A percentile compares a stretch with the other conserved stretches of the same genome.
Conservation (phyloP, 2,797 vertebrate species). For the Peromyscus attwateri region DNA sequence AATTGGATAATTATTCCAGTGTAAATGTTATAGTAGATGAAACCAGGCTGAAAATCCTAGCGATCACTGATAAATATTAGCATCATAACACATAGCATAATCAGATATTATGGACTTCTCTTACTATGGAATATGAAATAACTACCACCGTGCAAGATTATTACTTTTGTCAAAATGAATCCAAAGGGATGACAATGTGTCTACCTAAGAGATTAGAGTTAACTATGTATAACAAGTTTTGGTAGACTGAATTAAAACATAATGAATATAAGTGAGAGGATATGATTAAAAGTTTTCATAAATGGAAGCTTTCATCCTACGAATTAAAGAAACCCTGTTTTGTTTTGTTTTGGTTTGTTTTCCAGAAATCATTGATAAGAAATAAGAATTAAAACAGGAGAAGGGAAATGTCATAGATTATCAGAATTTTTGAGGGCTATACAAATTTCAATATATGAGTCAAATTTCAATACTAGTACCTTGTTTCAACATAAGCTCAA, state of each 20-base stretch:
- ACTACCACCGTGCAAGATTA: not conserved
- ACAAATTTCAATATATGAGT: not conserved
- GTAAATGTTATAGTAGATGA: not conserved
- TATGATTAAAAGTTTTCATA: not conserved
- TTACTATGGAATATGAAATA: not conserved
- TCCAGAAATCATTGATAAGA: not conserved
- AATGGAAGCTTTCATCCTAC: not conserved
- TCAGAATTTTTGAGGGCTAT: not conserved
- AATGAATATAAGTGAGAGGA: not conserved
- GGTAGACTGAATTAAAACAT: not conserved
- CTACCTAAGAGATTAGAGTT: not conserved
- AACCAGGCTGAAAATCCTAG: not conserved
- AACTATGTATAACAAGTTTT: not conserved
- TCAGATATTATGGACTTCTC: not conserved
- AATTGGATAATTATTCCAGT: not conserved
- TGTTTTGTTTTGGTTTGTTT: not conserved
- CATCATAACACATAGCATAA: not conserved
- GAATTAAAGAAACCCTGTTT: not conserved
- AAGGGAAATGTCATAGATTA: not conserved
- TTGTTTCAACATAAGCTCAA: not conserved
- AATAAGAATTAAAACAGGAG: not conserved
- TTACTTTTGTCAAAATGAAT: not conserved
- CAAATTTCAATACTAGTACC: not conserved
- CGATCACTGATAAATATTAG: not conserved
- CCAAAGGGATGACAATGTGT: not conserved